Evolutionary conservation across 2,888 invertebrate species (phyloP).

Genomic region (Drosophila koepferae): DNA sequence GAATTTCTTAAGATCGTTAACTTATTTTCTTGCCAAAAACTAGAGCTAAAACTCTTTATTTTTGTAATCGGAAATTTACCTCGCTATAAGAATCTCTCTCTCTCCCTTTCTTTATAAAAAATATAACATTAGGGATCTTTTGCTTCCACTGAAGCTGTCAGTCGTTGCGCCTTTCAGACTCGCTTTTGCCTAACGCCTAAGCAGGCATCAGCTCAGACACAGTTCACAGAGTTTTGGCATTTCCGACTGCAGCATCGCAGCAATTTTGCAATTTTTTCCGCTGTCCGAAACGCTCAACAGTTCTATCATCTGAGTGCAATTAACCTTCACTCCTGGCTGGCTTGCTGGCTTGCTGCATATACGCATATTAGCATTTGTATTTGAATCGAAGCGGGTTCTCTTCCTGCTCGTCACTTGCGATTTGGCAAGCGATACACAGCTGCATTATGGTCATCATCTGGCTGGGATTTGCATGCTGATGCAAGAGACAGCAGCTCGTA

Average conservation of each 20-base stretch:
- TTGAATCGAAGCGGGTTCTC: slow-evolving; percentile 38
- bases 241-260: slow-evolving; percentile 37
- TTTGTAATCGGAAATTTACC: neutral
- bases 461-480: slow-evolving; percentile 55
- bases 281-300: slow-evolving; percentile 55
- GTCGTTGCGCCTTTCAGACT: neutral
- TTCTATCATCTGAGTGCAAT: slow-evolving; percentile 53
- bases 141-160: neutral
- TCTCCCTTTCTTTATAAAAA: too few species aligned
- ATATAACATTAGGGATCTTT: neutral
- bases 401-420: slow-evolving; percentile 61
- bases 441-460: slow-evolving; percentile 61
- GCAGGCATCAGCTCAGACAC: slow-evolving; percentile 1
- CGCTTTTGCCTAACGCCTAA: slow-evolving; percentile 5
- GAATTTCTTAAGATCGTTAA: neutral
- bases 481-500: slow-evolving; percentile 57
- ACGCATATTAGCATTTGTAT: slow-evolving; percentile 23
- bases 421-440: slow-evolving; percentile 60
- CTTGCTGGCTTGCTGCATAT: neutral
- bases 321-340: slow-evolving; percentile 43
- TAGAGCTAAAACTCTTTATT: neutral
- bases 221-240: slow-evolving; percentile 40
- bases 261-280: slow-evolving; percentile 48
- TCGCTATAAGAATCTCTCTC: neutral
- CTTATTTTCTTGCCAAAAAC: neutral